Conservation (phyloP, 2,113 vertebrate species). For the Astatoreochromis straeleni region DNA sequence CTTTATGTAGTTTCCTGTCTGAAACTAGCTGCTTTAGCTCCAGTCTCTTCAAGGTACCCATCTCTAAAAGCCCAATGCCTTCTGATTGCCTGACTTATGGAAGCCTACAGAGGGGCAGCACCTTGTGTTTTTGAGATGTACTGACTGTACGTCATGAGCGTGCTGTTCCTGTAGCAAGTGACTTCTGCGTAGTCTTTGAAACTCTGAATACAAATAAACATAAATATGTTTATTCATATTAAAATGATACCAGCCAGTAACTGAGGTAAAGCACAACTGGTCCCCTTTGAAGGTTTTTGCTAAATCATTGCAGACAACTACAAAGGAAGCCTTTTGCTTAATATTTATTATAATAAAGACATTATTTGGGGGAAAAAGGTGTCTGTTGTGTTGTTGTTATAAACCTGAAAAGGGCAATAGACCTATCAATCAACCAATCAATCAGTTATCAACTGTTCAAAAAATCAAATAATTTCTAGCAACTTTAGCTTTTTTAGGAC, state of each 20-base stretch:
- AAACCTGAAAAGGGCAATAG: background rate
- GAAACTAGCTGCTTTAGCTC: background rate
- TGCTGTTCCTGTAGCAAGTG: background rate
- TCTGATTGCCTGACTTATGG: background rate
- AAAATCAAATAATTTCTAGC: background rate
- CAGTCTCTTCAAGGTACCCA: background rate
- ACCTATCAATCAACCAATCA: background rate
- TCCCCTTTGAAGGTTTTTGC: background rate
- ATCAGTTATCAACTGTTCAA: background rate
- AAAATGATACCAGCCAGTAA: background rate
- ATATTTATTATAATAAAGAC: constrained; percentile 46
- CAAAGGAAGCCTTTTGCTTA: background rate
- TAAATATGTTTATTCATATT: background rate
- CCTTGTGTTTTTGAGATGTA: background rate
- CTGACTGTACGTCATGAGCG: background rate
- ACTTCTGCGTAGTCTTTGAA: background rate
- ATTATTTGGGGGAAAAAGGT: background rate
- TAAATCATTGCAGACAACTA: background rate
- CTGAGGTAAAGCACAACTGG: background rate
- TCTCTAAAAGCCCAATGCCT: background rate
- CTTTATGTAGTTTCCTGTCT: fast-evolving
- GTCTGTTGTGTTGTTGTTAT: background rate
- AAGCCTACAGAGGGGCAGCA: background rate
- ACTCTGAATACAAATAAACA: background rate
- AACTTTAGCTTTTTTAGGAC: background rate